Conservation (phyloP, 2,888 invertebrate genomes). For the Chelonus formosanus region DNA sequence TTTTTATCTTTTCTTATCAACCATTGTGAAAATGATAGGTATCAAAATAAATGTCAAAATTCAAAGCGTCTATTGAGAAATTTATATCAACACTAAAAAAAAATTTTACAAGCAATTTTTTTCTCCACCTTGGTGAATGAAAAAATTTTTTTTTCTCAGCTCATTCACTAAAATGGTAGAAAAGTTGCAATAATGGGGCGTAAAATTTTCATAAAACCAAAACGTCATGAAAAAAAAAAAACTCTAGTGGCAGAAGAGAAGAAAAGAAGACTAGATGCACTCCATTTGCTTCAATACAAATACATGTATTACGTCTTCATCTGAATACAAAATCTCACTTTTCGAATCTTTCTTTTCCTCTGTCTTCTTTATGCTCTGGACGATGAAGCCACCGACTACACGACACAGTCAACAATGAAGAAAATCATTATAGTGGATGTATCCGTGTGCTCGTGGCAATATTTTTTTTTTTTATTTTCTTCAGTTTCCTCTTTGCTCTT, state of each 20-base stretch:
- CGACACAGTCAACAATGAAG: slow-evolving; percentile 14
- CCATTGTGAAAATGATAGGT: too few species aligned
- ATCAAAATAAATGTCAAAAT: too few species aligned
- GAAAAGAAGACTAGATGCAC: slow-evolving; percentile 36
- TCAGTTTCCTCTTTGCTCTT: background rate
- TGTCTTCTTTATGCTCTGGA: slow-evolving; percentile 12
- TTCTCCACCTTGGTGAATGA: too few species aligned
- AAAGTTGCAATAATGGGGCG: slow-evolving; percentile 12
- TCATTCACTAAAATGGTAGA: too few species aligned
- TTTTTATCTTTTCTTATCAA: too few species aligned
- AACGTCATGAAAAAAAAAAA: slow-evolving; percentile 19
- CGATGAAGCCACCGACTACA: slow-evolving; percentile 9
- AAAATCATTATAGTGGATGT: slow-evolving; percentile 24
- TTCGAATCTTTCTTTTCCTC: slow-evolving; percentile 17
- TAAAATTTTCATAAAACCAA: slow-evolving; percentile 46
- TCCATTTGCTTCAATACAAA: slow-evolving; percentile 54
- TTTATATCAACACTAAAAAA: too few species aligned
- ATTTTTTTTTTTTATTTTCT: slow-evolving; percentile 8
- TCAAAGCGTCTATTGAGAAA: too few species aligned
- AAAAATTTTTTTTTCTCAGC: too few species aligned
- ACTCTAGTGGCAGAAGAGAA: background rate
- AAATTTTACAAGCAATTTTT: too few species aligned
- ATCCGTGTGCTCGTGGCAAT: slow-evolving; percentile 10
- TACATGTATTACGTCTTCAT: slow-evolving; percentile 44
- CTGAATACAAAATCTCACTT: slow-evolving; percentile 7